Evolutionary conservation across 2,113 vertebrate species (phyloP).

Genomic region (Gobiocypris rarus): DNA sequence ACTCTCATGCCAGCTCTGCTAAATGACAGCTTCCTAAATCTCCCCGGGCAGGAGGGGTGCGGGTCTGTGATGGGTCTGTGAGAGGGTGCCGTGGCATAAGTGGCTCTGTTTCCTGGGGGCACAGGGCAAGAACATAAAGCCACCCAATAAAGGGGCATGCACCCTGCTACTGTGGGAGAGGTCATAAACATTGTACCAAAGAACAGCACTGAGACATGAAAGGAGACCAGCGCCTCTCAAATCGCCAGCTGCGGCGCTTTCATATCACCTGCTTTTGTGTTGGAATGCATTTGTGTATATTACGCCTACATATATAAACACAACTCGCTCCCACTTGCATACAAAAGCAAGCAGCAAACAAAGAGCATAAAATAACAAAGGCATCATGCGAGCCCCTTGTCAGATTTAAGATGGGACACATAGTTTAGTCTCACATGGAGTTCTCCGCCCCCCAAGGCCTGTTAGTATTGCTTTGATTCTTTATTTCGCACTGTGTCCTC

Average conservation of each 20-base stretch:
- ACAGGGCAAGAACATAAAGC: conserved; percentile 43
- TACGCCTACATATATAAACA: conserved; percentile 28
- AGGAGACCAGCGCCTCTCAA: background rate
- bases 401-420: conserved; percentile 67
- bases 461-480: conserved; percentile 76
- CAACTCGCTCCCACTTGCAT: conserved; percentile 51
- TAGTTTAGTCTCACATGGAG: conserved; percentile 71
- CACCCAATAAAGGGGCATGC: conserved; percentile 33
- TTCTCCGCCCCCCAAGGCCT: conserved; percentile 67
- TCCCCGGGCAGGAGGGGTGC: conserved; percentile 66
- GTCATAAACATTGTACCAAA: conserved; percentile 51
- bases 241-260: conserved; percentile 53
- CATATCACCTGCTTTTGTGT: conserved; percentile 47
- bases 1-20: conserved; percentile 68
- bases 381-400: conserved; percentile 66
- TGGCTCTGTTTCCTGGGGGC: background rate
- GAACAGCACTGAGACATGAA: conserved; percentile 16
- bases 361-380: conserved; percentile 53
- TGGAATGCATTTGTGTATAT: background rate
- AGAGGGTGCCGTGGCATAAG: conserved; percentile 55
- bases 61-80: conserved; percentile 45
- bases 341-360: conserved; percentile 54
- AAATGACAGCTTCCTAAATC: conserved; percentile 68
- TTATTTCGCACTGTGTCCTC: conserved; percentile 65
- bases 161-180: conserved; percentile 41